Conservation (phyloP, 2,888 invertebrate species). For the Theretra japonica region DNA sequence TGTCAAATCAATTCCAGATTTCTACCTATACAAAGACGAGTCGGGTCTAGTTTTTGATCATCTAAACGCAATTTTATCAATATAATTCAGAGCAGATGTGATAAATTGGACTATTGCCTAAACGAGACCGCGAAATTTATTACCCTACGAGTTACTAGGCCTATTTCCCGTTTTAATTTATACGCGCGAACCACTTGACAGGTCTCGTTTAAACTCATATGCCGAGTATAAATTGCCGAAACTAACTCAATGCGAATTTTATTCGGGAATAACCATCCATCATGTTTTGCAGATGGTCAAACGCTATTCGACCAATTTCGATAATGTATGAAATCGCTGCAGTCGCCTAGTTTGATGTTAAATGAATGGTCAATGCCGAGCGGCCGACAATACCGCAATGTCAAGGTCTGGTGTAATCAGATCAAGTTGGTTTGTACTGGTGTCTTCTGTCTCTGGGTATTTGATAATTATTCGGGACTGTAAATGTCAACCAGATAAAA, state of each 20-base stretch:
- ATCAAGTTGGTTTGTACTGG: too few species aligned
- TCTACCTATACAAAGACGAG: too few species aligned
- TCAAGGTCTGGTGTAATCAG: too few species aligned
- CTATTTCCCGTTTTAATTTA: not conserved
- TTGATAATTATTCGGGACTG: too few species aligned
- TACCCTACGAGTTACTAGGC: not conserved
- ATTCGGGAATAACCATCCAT: slow-evolving; percentile 23
- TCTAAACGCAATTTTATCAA: too few species aligned
- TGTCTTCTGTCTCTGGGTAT: too few species aligned
- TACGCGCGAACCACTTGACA: not conserved
- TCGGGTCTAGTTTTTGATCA: too few species aligned
- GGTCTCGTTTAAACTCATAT: not conserved
- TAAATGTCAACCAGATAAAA: too few species aligned
- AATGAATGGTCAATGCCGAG: too few species aligned
- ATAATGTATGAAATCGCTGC: not conserved
- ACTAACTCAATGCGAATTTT: slow-evolving; percentile 31
- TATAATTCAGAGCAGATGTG: not conserved
- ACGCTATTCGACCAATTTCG: slow-evolving; percentile 15
- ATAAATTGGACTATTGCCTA: not conserved
- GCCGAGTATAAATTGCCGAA: slow-evolving; percentile 23
- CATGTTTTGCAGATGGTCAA: slow-evolving; percentile 30
- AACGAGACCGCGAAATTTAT: not conserved
- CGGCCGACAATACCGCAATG: too few species aligned
- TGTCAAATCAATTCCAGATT: too few species aligned
- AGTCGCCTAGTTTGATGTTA: not conserved